A percentile compares a stretch with the other conserved stretches of the same genome.
These are phyloP conservation scores for Caenorhabditis japonica DNA, from an alignment of 2,888 invertebrate genomes.

Conservation along the genomic window DNA sequence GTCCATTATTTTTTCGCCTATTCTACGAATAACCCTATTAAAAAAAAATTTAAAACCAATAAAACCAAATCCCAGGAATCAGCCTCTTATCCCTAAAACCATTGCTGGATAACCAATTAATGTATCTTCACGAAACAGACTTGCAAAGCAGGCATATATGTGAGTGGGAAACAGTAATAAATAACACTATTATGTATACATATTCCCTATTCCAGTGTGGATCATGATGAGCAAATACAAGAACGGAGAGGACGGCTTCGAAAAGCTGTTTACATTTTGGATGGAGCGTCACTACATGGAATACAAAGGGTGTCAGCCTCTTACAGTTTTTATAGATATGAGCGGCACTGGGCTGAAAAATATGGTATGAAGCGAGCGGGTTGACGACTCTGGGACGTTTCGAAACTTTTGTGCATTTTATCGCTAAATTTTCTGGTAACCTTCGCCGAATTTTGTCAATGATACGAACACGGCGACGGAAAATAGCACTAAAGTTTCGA, in stretches of 20 bases:
- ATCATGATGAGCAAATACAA: conserved; percentile 67
- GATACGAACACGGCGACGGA: too few species aligned
- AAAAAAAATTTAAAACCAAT: background rate
- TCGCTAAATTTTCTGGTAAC: too few species aligned
- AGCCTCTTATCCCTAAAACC: conserved; percentile 66
- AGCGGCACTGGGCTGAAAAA: conserved; percentile 63
- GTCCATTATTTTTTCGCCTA: too few species aligned
- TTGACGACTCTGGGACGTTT: too few species aligned
- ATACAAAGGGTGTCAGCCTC: conserved; percentile 62
- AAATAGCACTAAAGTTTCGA: too few species aligned
- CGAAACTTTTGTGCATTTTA: too few species aligned
- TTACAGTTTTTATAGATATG: conserved; percentile 72
- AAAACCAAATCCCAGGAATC: conserved; percentile 57
- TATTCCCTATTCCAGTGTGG: conserved; percentile 73
- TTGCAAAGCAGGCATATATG: conserved; percentile 61
- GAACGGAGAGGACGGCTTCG: conserved; percentile 60
- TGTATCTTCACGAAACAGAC: conserved; percentile 72
- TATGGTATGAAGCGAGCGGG: conserved; percentile 59
- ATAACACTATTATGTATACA: background rate
- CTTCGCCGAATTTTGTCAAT: too few species aligned
- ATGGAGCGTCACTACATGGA: conserved; percentile 71
- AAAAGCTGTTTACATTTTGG: conserved; percentile 73
- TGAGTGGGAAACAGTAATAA: conserved; percentile 30
- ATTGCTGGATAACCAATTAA: conserved; percentile 61
- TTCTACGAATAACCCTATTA: background rate